These are phyloP conservation scores for Dicrurus megarhynchus DNA, from an alignment of 2,113 vertebrate genomes.

Conservation along the genomic window DNA sequence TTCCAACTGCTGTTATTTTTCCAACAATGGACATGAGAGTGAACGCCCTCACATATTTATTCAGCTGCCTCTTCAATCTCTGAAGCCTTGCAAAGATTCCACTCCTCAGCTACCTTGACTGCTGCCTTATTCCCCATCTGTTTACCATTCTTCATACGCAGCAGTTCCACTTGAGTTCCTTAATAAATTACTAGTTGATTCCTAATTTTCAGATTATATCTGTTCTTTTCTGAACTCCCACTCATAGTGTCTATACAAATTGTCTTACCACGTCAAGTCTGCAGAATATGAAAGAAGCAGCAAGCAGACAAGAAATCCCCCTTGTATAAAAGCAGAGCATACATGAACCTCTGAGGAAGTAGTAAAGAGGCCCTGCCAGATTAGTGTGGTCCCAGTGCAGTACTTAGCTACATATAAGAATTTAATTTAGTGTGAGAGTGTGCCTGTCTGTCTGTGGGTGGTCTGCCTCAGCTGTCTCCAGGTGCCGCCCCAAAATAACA, in stretches of 20 bases:
- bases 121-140: constrained; percentile 29
- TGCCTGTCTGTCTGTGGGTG: background rate
- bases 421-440: background rate
- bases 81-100: background rate
- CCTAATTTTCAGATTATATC: constrained; percentile 62
- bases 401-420: background rate
- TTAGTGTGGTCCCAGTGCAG: background rate
- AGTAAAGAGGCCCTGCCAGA: constrained; percentile 7
- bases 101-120: constrained; percentile 31
- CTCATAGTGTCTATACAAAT: constrained; percentile 26
- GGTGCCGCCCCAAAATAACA: background rate
- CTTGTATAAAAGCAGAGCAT: constrained; percentile 7
- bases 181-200: constrained; percentile 60
- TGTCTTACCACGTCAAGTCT: constrained; percentile 12
- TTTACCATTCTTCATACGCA: constrained; percentile 16
- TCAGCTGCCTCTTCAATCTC: constrained; percentile 10
- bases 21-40: background rate
- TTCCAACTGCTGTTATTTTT: background rate
- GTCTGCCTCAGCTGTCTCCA: background rate
- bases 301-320: constrained; percentile 23
- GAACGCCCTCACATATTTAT: background rate
- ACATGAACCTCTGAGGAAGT: constrained; percentile 7
- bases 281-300: constrained; percentile 40
- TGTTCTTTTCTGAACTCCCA: constrained; percentile 52
- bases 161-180: constrained; percentile 21